phyloP scores from a whole-genome alignment of 2,797 vertebrate genomes.

The Manis javanica region DNA sequence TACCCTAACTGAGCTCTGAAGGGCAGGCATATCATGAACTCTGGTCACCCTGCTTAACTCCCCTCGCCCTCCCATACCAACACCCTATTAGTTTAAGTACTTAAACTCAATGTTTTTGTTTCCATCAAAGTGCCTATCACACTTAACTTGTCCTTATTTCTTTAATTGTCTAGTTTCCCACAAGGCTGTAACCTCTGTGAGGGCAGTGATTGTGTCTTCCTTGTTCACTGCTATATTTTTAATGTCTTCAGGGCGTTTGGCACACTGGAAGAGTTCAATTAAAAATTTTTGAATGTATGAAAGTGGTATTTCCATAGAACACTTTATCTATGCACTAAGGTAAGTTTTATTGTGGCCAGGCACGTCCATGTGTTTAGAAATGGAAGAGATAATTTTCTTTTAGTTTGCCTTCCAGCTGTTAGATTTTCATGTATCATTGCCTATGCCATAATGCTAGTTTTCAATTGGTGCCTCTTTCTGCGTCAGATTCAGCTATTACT shows the following conservation, averaged over 20 bases:
- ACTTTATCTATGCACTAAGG: background rate
- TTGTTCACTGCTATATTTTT: background rate
- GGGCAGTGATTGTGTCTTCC: background rate
- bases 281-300: background rate
- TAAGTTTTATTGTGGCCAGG: background rate
- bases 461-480: background rate
- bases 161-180: background rate
- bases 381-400: conserved; percentile 6
- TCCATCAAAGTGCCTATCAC: background rate
- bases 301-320: background rate
- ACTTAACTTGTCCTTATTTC: background rate
- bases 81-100: background rate
- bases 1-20: background rate
- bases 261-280: background rate
- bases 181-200: background rate
- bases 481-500: conserved; percentile 3
- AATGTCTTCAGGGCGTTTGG: background rate
- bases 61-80: background rate
- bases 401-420: background rate
- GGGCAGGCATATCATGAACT: background rate
- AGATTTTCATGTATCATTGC: background rate
- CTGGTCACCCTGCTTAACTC: background rate
- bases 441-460: background rate
- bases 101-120: background rate
- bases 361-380: conserved; percentile 17